Evolutionary conservation across 2,888 invertebrate genomes (phyloP), one percentile per base, ranked within the genome.

Genomic region (Phasia obesa): DNA sequence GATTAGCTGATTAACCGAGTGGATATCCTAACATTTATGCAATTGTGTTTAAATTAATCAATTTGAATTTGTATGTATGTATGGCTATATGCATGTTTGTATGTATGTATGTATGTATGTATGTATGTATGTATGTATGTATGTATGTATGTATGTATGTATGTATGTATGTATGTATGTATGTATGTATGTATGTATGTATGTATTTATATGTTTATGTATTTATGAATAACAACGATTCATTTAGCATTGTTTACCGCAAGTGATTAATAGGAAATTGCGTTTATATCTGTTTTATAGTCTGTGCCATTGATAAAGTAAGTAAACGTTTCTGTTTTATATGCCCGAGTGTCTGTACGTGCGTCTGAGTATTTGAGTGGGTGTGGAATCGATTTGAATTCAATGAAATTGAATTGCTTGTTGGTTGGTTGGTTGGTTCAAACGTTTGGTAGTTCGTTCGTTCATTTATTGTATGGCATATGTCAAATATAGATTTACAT

Each of bases 211-310:
- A 11, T 31, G 23, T 25, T 25, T 47, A 13, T 44, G 49, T 57
- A 15, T 60, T 38, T 49, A 19, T 44, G 23, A 25, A 71, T 17
- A 59, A 80, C 42, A 69, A 74, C 78, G 62, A 74, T 82, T 82
- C 73, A 78, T 74, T 78, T 82, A 55, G 57, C 57, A 77, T 69
- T 78, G 78, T 82, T 82, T 74, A 78, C 82, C 82, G 62, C 82
- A 82, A 82, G 82, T 82, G 82, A 77, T 78, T 82, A 82, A 82
- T 78, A 77, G 77, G 74, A 77, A 82, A 82, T 69, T 82, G 78
- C 77, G 69, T 82, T 82, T 82, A 78, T 74, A 69, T 78, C 69
- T 57, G 49, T 82, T 64, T 57, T 49, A 73, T 35, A 55, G 67
- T 77, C 77, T 70, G 75, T 65, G 59, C 51, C 62, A 81, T 75